phyloP scores from a whole-genome alignment of 37 sponge, comb jelly and placozoan genomes.

The Cliona cf. orientalis region DNA sequence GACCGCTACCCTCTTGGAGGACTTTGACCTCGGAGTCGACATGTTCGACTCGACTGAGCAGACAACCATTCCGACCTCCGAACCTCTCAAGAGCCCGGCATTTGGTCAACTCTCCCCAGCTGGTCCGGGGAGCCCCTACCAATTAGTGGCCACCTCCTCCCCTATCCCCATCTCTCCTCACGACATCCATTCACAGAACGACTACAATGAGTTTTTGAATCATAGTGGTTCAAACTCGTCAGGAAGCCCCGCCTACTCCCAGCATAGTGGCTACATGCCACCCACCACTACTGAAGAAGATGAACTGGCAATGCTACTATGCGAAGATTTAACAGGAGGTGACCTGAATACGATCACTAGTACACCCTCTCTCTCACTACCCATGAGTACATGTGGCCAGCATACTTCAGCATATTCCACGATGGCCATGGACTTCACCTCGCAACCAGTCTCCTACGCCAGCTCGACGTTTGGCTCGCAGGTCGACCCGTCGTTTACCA shows the following conservation, averaged over 20 bases:
- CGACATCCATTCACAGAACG: not conserved
- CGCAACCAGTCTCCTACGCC: too few species aligned
- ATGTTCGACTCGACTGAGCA: constrained; percentile 43
- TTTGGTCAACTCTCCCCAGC: constrained; percentile 7
- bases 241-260: too few species aligned
- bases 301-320: not conserved
- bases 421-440: too few species aligned
- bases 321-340: not conserved
- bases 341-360: too few species aligned
- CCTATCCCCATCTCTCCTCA: not conserved
- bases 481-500: not conserved
- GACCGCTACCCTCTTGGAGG: constrained; percentile 15
- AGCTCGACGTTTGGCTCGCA: too few species aligned
- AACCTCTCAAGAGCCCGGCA: not conserved
- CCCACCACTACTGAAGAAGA: not conserved
- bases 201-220: not conserved
- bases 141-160: constrained; percentile 2
- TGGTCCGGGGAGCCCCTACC: constrained; percentile 18
- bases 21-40: constrained; percentile 62
- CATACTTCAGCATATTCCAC: too few species aligned
- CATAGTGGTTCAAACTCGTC: too few species aligned
- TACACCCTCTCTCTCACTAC: too few species aligned
- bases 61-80: constrained; percentile 23
- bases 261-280: not conserved
- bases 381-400: too few species aligned